Base-by-base conservation (phyloP, 1,140 invertebrate genomes). In the Dendroctonus valens region DNA sequence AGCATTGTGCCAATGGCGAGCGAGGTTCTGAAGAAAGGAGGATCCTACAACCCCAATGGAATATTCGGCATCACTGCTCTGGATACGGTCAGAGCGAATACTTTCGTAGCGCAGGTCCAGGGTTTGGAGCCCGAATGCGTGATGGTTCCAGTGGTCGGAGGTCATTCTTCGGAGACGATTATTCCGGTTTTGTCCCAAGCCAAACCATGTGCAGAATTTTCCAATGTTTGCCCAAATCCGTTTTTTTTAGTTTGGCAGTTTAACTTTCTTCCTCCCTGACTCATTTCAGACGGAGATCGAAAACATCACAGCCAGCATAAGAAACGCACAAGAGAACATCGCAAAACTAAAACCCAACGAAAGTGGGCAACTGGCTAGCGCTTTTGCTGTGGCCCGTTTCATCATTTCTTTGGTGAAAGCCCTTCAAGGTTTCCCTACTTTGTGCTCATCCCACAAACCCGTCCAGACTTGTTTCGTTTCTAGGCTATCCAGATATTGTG, bases 61-160 rank as follows among this genome's bases (percentile, higher is more conserved):
- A 79, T 95, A 11, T 89, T 94, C 75, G 93, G 93, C 11, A 85
- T 93, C 5, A 92, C 90, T 8, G 88, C 88, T 14, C 77, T 92
- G 8, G 87, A 92, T 79, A 84, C 87, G 63, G 88, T 92, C 14
- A 80, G 90, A 72, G 87, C 91, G 2, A 92, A 91, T 76, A 87
- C 85, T 7, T 91, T 92, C 38, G 77, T 83, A 0, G 83, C 84
- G 0, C 78, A 84, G 50, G 78, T 82, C 50, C 72, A 85, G 3
- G 75, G 79, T 0, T 71, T 89, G 5, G 83, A 86, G 46, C 87
- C 90, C 0, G 82, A 85, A 72, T 83, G 85, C 64, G 87, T 91
- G 0, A 80, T 84, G 48, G 86, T 92, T 6, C 92, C 92, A 0
- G 88, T 95, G 0, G 84, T 95, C 65, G 92, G 92, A n/a, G 93